These are phyloP conservation scores for Aphrocallistes beatrix DNA, from an alignment of 37 sponge, comb jelly and placozoan genomes.

Conservation along the genomic window DNA sequence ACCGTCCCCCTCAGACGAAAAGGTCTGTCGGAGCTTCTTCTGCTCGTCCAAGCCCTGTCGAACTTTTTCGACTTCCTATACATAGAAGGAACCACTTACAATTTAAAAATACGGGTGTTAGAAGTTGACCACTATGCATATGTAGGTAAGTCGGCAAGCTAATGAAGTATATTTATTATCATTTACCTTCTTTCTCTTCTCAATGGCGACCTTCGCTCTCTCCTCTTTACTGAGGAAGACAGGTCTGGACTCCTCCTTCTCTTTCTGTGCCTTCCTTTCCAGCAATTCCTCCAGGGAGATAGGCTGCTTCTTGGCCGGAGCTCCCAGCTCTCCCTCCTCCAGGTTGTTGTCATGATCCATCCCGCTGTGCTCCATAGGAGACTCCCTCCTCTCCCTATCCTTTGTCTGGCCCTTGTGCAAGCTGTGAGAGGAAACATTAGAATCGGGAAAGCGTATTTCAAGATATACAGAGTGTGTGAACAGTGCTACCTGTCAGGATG, in stretches of 20 bases:
- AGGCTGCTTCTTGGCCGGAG: conserved; percentile 41
- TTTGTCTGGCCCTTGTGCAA: not conserved
- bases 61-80: conserved; percentile 37
- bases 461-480: too few species aligned
- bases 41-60: conserved; percentile 32
- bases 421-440: not conserved
- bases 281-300: conserved; percentile 85
- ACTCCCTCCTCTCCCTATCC: not conserved
- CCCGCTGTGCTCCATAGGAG: not conserved
- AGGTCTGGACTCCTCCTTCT: conserved; percentile 65
- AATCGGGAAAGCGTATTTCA: too few species aligned
- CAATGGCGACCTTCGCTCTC: conserved; percentile 59
- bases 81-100: too few species aligned
- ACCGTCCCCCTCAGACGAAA: not conserved
- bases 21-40: not conserved
- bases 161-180: not conserved
- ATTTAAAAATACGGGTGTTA: too few species aligned
- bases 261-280: conserved; percentile 60
- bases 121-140: too few species aligned
- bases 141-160: not conserved
- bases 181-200: conserved; percentile 48
- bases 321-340: not conserved
- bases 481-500: not conserved
- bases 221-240: conserved; percentile 81
- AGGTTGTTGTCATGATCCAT: not conserved